Percentiles rank a stretch among this genome's conserved stretches.
phyloP scores from a whole-genome alignment of 2,113 vertebrate genomes.

The Choloepus hoffmanni region DNA sequence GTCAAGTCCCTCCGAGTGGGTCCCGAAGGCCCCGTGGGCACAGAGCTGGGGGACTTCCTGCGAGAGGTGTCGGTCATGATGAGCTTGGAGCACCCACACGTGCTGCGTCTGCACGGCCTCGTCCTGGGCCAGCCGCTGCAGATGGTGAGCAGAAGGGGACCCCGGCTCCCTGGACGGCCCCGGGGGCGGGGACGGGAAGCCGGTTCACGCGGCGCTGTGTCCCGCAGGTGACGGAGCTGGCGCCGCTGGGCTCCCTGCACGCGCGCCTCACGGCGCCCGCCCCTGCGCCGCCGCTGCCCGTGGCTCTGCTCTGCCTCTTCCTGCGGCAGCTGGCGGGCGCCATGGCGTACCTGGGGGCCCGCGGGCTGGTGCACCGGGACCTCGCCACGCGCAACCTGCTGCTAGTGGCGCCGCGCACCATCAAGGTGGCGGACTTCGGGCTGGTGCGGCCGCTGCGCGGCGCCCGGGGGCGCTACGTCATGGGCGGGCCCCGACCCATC shows the following conservation, averaged over 20 bases:
- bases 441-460: conserved; percentile 90
- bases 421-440: conserved; percentile 95
- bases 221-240: conserved; percentile 92
- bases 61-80: conserved; percentile 93
- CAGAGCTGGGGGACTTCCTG: conserved; percentile 91
- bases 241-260: conserved; percentile 89
- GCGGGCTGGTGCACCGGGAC: conserved; percentile 92
- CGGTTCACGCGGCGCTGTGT: background rate
- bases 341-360: conserved; percentile 92
- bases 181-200: accelerated
- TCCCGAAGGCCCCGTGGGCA: conserved; percentile 68
- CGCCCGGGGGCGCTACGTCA: conserved; percentile 91
- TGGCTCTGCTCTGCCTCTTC: conserved; percentile 91
- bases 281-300: conserved; percentile 83
- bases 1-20: conserved; percentile 91
- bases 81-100: conserved; percentile 92
- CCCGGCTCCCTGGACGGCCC: background rate
- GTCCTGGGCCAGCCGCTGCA: conserved; percentile 93
- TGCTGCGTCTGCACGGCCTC: conserved; percentile 92
- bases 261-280: conserved; percentile 87
- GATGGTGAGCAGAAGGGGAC: conserved; percentile 86
- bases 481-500: conserved; percentile 91
- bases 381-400: conserved; percentile 93
- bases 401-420: conserved; percentile 87
- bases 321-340: conserved; percentile 90